Evolutionary conservation across 1,140 invertebrate genomes (phyloP), one percentile per base, ranked within the genome.

Genomic region (Mya arenaria): DNA sequence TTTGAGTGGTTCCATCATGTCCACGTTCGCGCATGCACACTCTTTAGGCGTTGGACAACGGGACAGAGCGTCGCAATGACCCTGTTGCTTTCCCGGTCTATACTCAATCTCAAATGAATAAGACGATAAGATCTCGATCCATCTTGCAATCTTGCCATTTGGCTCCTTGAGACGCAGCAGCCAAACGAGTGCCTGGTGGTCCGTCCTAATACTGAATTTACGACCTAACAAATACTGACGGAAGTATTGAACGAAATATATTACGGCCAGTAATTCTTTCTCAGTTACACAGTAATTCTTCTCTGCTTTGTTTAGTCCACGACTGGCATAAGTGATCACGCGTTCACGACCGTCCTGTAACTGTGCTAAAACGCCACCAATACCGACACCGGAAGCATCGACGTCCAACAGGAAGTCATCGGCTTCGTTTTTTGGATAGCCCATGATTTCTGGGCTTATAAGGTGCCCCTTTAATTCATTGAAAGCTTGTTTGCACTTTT

Each of bases 311-410:
- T 13, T 30, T 2, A 75, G 55, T 23, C 1, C 56, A 23, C 37
- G 34, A 37, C 55, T 75, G 19, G 52, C 23, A 23, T 75, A 75
- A 13, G 72, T 34, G 1, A 62, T 6, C 1, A 75, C 72, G 5
- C 56, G 0, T 63, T 75, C 72, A 41, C 41, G 4, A 19, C 87
- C 85, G 30, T 88, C 82, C 13, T 86, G 58, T 6, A 87, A 77
- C 83, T 93, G 91, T 25, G 87, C 85, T 19, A 94, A 36, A 10
- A 92, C 89, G 25, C 89, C 92, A 13, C 90, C 90, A 39, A 93
- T 82, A 5, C 90, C 89, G 84, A 87, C 82, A 15, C 90, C 86
- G 37, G 89, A 90, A 32, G 92, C 92, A 85, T 94, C 93, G 0
- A 90, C 92, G 55, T 92, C 90, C 1, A 93, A 79, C 0, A 89